Base-by-base conservation (phyloP, 2,888 invertebrate species). In the Girardia tigrina region DNA sequence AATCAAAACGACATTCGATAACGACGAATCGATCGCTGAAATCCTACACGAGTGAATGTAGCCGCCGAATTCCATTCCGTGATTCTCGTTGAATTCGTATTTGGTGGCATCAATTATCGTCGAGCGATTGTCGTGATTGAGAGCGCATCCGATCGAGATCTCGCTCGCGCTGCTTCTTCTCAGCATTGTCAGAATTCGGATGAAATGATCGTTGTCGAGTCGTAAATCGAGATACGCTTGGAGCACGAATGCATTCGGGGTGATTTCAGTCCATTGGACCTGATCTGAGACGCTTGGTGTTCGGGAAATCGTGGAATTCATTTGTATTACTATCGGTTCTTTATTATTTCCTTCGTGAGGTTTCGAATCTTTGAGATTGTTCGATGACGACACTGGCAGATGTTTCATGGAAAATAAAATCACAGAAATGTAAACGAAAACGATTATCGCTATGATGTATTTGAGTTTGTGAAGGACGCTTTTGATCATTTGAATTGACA, bases 31-130 rank as follows among this genome's bases (percentile, higher is more conserved):
- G 28, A 56, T 76, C 36, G 42, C 75, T 1, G 80, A 80, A 8
- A 81, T 71, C 0, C 72, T 74, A 75, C 81, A 82, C 0, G 82
- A 82, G 28, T 80, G 76, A 8, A 81, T 79, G 76, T 79, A 81
- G 1, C 81, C 81, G n/a, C 81, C 81, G 76, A 75, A 81, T 42
- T 75, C 76, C 74, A 79, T 79, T 29, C 79, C 80, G 75, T 82
- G 82, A 77, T 82, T 82, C 76, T 82, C 82, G 78, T 81, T 81
- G 75, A 81, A 78, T 77, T 82, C 80, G 76, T 82, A 82, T 36
- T 36, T 36, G 12, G 8, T 16, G 8, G 36, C 36, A 36, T 36
- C 16, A 36, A 36, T 12, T 36, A 36, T 36, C 8, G 36, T 12
- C 36, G 36, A 36, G n/a, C n/a, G n/a, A 36, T 16, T 16, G 12